A percentile compares a stretch with the other conserved stretches of the same genome.
Evolutionary conservation across 2,797 vertebrate genomes (phyloP).

Genomic region (Uromys caudimaculatus): DNA sequence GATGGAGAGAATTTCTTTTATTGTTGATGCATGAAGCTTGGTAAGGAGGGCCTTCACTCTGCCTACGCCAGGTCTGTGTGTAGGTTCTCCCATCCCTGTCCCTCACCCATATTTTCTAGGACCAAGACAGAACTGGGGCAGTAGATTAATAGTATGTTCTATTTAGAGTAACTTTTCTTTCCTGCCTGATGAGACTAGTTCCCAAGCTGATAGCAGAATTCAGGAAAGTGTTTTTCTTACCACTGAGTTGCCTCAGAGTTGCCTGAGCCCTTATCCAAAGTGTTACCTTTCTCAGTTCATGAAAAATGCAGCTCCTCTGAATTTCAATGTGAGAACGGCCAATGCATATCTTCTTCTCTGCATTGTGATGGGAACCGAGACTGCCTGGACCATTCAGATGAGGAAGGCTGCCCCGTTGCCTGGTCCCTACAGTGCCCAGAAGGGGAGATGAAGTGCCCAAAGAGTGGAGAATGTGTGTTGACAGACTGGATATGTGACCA

Average conservation of each 20-base stretch:
- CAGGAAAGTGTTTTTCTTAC: background rate
- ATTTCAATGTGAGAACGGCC: conserved; percentile 91
- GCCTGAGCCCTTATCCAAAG: background rate
- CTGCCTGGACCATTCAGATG: conserved; percentile 93
- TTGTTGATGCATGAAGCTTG: background rate
- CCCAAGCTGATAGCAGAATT: background rate
- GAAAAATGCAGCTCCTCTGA: conserved; percentile 85
- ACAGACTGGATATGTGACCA: conserved; percentile 94
- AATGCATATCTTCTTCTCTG: conserved; percentile 90
- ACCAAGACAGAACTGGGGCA: background rate
- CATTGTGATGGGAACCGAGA: conserved; percentile 93
- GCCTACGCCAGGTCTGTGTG: background rate
- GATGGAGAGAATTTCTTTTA: background rate
- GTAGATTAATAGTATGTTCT: background rate
- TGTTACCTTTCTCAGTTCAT: conserved; percentile 78
- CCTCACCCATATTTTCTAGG: background rate
- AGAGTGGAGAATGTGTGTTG: conserved; percentile 91
- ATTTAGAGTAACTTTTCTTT: background rate
- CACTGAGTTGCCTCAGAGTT: background rate
- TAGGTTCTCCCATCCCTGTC: background rate
- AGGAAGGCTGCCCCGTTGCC: conserved; percentile 87
- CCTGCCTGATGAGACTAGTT: background rate
- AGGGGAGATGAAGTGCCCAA: conserved; percentile 85
- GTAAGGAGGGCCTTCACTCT: background rate
- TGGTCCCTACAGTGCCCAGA: conserved; percentile 86